Base-by-base conservation (phyloP, 2,888 invertebrate genomes). In the Caenorhabditis wallacei region DNA sequence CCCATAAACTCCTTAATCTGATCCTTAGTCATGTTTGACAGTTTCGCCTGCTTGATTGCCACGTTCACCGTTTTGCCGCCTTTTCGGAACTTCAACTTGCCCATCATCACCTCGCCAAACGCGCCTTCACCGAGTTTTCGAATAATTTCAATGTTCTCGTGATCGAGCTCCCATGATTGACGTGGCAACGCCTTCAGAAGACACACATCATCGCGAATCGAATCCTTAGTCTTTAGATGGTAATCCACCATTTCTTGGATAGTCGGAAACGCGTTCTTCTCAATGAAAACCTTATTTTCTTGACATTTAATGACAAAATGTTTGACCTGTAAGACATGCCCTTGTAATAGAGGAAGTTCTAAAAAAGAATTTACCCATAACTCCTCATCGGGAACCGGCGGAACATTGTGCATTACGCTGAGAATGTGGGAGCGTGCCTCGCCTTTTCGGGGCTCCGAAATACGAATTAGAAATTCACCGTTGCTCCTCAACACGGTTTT, bases 1-100 rank as follows among this genome's bases (percentile, higher is more conserved):
- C 87, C 87, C 88, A 89, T 88, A 79, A 89, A 89, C 75, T 88
- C 88, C 68, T 88, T 88, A 80, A 88, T 88, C 72, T 88, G 88
- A 30, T 87, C 87, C 71, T 88, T 88, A 7, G 86, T 88, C 43
- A 87, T 57, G 22, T 79, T 66, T 24, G 82, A 82, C 16, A 88
- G 75, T 68, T 88, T 88, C 51, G 88, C 87, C 82, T 79, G 68
- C 37, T 86, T 86, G 66, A 87, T 81, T 10, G 85, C 85, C 11
- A 86, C 86, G 20, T 66, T 30, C 16, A 85, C 66, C 8, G 57
- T 46, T 22, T 64, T 68, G 7, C 80, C 74, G 18, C 74, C 53
- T 30, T 69, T 70, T 18, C 78, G 66, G 20, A 61, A 76, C 54
- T 69, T 78, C 26, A 78, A 16, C 24, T 70, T 61, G 8, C 78